phyloP scores from a whole-genome alignment of 2,797 vertebrate genomes.

The Antrozous pallidus region DNA sequence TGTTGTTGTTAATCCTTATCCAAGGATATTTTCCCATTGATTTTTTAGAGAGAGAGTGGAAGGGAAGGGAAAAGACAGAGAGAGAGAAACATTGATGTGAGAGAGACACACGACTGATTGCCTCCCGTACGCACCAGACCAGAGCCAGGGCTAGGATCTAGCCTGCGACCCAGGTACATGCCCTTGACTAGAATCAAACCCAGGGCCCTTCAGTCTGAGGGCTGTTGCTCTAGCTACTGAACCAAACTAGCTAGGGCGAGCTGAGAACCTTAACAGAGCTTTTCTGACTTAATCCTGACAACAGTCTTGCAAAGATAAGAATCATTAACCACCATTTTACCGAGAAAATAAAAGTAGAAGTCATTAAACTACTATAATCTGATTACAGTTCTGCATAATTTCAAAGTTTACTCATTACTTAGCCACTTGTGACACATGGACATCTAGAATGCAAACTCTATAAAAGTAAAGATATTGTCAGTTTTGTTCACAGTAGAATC shows the following conservation, averaged over 20 bases:
- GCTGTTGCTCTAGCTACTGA: no score
- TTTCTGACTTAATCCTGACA: not conserved
- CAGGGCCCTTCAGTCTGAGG: no score
- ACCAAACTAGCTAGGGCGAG: not conserved
- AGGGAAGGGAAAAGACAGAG: no score
- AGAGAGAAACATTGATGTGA: no score
- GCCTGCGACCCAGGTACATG: no score
- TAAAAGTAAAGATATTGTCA: constrained; percentile 4
- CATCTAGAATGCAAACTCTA: not conserved
- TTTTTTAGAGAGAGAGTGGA: no score
- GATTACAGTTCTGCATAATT: not conserved
- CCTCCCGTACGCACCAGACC: no score
- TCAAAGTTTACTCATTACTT: constrained; percentile 27
- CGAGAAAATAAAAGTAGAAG: constrained; percentile 24
- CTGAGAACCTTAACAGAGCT: not conserved
- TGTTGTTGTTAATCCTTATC: no score
- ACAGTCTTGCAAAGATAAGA: not conserved
- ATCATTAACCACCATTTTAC: constrained; percentile 17
- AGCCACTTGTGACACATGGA: not conserved
- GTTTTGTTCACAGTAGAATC: not conserved
- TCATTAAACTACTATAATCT: constrained; percentile 12
- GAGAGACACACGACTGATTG: no score
- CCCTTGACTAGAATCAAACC: no score
- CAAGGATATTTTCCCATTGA: no score
- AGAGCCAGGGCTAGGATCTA: no score